Evolutionary conservation across 2,888 invertebrate genomes (phyloP).

Genomic region (Drosophila algonquin): DNA sequence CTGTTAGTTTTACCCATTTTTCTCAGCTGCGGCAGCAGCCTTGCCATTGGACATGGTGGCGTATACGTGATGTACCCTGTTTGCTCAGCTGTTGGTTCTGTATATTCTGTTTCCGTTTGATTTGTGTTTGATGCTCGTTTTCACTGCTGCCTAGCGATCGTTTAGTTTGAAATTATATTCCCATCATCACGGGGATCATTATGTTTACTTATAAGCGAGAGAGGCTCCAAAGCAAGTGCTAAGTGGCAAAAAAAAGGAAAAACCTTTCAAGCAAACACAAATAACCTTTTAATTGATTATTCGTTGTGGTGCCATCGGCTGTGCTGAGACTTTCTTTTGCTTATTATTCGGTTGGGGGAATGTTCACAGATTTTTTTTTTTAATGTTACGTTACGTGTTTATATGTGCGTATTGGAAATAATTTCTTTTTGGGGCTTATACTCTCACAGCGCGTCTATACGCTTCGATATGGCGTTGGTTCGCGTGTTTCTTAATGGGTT

Average conservation of each 20-base stretch:
- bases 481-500: not conserved
- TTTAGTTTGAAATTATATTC: conserved; percentile 28
- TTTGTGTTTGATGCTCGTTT: conserved; percentile 3
- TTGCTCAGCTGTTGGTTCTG: conserved; percentile 21
- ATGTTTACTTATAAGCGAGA: conserved; percentile 27
- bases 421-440: conserved; percentile 20
- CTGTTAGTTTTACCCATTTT: conserved; percentile 64
- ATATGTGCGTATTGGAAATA: conserved; percentile 45
- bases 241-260: conserved; percentile 32
- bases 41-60: conserved; percentile 66
- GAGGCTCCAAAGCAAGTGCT: conserved; percentile 16
- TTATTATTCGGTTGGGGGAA: conserved; percentile 51
- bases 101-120: conserved; percentile 17
- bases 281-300: conserved; percentile 34
- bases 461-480: not conserved
- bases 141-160: conserved; percentile 5
- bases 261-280: conserved; percentile 27
- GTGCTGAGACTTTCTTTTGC: conserved; percentile 43
- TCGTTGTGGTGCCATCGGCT: conserved; percentile 30
- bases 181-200: conserved; percentile 22
- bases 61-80: conserved; percentile 42
- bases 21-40: conserved; percentile 52
- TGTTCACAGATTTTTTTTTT: conserved; percentile 33
- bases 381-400: conserved; percentile 59
- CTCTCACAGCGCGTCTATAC: not conserved